Evolutionary conservation across 1,140 invertebrate genomes (phyloP), one percentile per base, ranked within the genome.

Genomic region (Thaumetopoea pityocampa): DNA sequence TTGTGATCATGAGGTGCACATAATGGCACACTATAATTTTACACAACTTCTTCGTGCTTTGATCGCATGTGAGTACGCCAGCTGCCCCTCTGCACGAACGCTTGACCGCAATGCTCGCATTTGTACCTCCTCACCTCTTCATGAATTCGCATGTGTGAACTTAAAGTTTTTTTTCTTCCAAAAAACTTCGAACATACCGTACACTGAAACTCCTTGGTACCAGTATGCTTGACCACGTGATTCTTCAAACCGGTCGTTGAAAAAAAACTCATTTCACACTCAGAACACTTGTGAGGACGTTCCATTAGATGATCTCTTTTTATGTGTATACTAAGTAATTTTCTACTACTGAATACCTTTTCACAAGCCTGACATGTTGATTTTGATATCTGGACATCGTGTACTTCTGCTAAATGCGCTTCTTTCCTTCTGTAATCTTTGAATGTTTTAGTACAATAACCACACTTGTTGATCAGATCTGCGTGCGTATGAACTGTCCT

Each of bases 111-210:
- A 0, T 76, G 7, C 0, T 53, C 36, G 17, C 83, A 85, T 6
- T 58, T 54, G 16, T 55, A 56, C 10, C 33, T 24, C 16, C 47
- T 59, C 53, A 44, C 85, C 55, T n/a, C 67, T 47, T 6, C 67
- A 61, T 90, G 89, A 18, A 88, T 85, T 35, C 85, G 80, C 12
- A 85, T 56, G 27, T 88, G 87, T 6, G 73, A 68, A 5, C 73
- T 82, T 16, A 87, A 68, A n/a, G 85, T 77, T 5, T 79, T 81
- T 36, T 77, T 74, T 14, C 81, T 76, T 1, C 77, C 89, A 59
- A 82, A 90, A 61, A 54, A 73, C 34, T 88, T 88, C 4, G 86
- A 81, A 63, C 92, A 94, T 10, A 88, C 79, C 2, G 48, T 36
- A 10, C 62, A 68, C 1, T 50, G 19, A 12, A 32, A 68, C 3